Evolutionary conservation across 2,797 vertebrate genomes (phyloP).

Genomic region (Centropyge bicolor): DNA sequence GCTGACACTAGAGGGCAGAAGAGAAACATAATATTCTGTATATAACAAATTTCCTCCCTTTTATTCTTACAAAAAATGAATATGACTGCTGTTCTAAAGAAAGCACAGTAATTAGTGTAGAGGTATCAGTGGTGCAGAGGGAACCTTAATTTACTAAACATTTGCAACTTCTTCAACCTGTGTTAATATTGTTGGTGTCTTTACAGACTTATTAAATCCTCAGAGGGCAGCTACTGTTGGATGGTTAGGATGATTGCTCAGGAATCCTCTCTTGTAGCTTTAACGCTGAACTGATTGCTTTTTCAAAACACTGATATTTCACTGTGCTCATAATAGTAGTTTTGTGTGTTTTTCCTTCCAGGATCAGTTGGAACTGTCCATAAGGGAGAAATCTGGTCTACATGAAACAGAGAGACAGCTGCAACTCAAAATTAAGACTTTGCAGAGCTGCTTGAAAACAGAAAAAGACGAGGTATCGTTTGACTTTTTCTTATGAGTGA

Average conservation of each 20-base stretch:
- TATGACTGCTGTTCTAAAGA: neutral
- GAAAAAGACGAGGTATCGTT: constrained; percentile 95
- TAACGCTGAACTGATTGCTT: constrained; percentile 12
- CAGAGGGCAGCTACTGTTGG: too few species aligned
- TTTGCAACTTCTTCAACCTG: neutral
- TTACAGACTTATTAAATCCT: neutral
- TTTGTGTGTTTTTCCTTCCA: constrained; percentile 71
- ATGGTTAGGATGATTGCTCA: neutral
- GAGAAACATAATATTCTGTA: neutral
- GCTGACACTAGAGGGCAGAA: constrained; percentile 14
- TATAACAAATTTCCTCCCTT: neutral
- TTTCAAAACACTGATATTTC: neutral
- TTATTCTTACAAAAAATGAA: neutral
- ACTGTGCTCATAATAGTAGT: neutral
- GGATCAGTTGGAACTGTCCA: constrained; percentile 94
- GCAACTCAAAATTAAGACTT: constrained; percentile 93
- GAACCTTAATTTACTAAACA: neutral
- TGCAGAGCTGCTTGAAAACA: constrained; percentile 95
- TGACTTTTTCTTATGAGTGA: neutral
- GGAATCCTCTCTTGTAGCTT: neutral
- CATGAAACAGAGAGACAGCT: constrained; percentile 95
- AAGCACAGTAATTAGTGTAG: neutral
- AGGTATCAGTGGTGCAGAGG: neutral
- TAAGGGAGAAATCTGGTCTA: constrained; percentile 92
- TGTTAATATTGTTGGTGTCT: neutral